Percentiles rank a stretch among this genome's conserved stretches.
Evolutionary conservation across 2,797 vertebrate species (phyloP).

Genomic region (Darevskia nairensis): DNA sequence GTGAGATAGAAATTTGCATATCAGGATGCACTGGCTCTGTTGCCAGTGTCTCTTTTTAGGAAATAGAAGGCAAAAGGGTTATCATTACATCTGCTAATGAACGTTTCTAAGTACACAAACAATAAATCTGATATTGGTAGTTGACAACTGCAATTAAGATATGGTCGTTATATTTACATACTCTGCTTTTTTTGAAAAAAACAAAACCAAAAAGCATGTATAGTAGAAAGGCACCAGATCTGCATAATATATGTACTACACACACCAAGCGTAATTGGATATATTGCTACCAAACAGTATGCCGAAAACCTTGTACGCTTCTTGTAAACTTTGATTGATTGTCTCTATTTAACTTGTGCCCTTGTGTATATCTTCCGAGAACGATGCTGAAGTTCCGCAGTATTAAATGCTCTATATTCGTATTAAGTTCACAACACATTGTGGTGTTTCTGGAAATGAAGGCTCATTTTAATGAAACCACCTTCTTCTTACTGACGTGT

Average conservation of each 20-base stretch:
- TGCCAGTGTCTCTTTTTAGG: constrained; percentile 21
- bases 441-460: constrained; percentile 28
- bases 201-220: constrained; percentile 57
- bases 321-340: constrained; percentile 75
- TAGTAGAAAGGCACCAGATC: constrained; percentile 73
- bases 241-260: constrained; percentile 75
- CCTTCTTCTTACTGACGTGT: neutral
- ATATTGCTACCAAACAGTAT: constrained; percentile 74
- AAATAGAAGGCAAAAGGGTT: neutral
- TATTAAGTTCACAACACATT: neutral
- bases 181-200: constrained; percentile 55
- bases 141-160: constrained; percentile 77
- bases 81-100: constrained; percentile 52
- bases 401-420: constrained; percentile 25
- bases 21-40: neutral
- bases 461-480: neutral
- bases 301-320: constrained; percentile 68
- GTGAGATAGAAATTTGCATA: neutral
- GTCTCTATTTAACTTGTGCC: constrained; percentile 51
- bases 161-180: constrained; percentile 75
- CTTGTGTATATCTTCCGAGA: constrained; percentile 56
- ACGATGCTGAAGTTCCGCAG: neutral
- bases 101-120: constrained; percentile 71
- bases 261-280: constrained; percentile 77
- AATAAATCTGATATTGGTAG: constrained; percentile 71